A percentile compares a stretch with the other conserved stretches of the same genome.
Conservation (phyloP, 2,797 vertebrate species). For the Gobio occitaniae region DNA sequence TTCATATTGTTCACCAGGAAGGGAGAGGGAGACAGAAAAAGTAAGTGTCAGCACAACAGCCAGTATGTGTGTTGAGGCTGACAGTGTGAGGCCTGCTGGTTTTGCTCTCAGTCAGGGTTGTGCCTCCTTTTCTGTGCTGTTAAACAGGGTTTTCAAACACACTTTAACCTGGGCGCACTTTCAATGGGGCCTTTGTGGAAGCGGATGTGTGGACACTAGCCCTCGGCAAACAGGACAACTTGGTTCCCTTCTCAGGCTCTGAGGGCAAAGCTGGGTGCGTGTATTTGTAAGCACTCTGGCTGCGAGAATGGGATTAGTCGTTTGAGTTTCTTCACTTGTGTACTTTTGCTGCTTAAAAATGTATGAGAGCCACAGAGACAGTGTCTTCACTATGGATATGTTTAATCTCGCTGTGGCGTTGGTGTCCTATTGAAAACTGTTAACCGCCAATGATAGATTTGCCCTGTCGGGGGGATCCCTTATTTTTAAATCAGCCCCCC, state of each 20-base stretch:
- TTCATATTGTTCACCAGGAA: conserved; percentile 62
- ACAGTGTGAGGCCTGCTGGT: conserved; percentile 66
- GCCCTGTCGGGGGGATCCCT: conserved; percentile 13
- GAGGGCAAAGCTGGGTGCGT: conserved; percentile 52
- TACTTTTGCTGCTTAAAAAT: not conserved
- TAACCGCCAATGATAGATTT: conserved; percentile 39
- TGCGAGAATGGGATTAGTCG: not conserved
- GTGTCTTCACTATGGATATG: conserved; percentile 17
- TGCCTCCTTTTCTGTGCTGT: conserved; percentile 75
- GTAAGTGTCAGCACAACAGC: conserved; percentile 69
- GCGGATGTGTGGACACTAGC: conserved; percentile 81
- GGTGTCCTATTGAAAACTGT: conserved; percentile 32
- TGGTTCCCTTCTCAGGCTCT: conserved; percentile 76
- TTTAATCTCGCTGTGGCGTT: conserved; percentile 15
- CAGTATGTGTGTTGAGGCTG: conserved; percentile 60
- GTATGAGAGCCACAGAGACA: not conserved
- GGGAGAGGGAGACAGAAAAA: conserved; percentile 51
- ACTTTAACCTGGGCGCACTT: conserved; percentile 81
- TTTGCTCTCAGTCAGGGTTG: conserved; percentile 56
- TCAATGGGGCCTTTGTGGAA: conserved; percentile 82
- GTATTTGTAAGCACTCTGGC: conserved; percentile 38
- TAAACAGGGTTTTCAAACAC: conserved; percentile 82
- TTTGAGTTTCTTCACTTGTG: not conserved
- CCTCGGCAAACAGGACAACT: conserved; percentile 78
- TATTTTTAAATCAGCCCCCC: conserved; percentile 32